Percentiles rank a stretch among this genome's conserved stretches.
These are phyloP conservation scores for Sphenopsis melanotis DNA, from an alignment of 2,797 vertebrate genomes.

Conservation along the genomic window DNA sequence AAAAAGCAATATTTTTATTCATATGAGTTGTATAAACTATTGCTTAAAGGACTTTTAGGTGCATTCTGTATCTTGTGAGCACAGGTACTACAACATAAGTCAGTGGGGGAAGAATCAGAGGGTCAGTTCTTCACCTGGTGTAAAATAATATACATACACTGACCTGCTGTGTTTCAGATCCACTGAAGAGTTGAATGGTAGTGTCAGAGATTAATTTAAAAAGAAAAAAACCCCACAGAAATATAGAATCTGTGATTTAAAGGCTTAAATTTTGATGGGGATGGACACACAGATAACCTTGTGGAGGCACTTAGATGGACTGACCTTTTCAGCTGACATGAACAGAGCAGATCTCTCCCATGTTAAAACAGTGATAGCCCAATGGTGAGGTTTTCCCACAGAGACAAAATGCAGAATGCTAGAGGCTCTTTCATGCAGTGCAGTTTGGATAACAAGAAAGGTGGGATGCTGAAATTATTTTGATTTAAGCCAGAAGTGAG, in stretches of 20 bases:
- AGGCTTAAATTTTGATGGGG: background rate
- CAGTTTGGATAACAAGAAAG: background rate
- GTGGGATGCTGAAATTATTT: background rate
- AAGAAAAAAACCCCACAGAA: background rate
- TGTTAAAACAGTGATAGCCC: fast-evolving
- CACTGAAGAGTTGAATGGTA: background rate
- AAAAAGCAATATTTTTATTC: background rate
- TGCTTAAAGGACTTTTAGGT: background rate
- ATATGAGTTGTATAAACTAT: background rate
- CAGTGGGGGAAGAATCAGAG: background rate
- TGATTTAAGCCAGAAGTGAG: background rate
- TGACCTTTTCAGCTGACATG: background rate
- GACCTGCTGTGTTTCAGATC: background rate
- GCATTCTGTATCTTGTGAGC: background rate
- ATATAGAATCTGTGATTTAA: background rate
- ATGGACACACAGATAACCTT: background rate
- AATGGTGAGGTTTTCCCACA: background rate
- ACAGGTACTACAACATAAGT: background rate
- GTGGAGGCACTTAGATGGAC: background rate
- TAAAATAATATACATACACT: background rate
- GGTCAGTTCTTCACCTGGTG: background rate
- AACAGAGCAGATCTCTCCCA: background rate
- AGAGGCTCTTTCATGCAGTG: background rate
- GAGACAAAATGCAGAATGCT: background rate
- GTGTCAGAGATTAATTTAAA: background rate